A percentile compares a stretch with the other conserved stretches of the same genome.
Evolutionary conservation across 2,113 vertebrate species (phyloP).

Genomic region (Athene noctua): DNA sequence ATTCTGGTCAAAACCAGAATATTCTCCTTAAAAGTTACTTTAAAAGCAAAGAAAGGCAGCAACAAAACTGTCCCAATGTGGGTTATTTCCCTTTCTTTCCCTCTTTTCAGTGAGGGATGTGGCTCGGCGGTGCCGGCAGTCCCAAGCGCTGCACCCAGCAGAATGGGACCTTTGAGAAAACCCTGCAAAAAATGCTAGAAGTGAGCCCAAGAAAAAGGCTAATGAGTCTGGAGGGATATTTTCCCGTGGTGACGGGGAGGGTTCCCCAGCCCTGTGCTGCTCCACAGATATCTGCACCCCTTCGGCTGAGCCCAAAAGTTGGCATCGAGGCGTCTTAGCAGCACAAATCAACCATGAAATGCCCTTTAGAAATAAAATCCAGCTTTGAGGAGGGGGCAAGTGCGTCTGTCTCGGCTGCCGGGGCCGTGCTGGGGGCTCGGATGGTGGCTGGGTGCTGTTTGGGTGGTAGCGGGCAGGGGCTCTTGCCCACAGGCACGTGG

Average conservation of each 20-base stretch:
- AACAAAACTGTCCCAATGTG: neutral
- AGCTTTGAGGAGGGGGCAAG: neutral
- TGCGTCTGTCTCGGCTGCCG: rapidly evolving
- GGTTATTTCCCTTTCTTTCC: conserved; percentile 23
- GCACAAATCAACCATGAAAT: conserved; percentile 42
- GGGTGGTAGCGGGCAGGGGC: no score
- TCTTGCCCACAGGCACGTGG: no score
- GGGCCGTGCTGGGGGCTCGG: neutral
- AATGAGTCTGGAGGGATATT: neutral
- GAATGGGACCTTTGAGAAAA: neutral
- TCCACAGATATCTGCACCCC: neutral
- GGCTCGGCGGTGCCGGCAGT: neutral
- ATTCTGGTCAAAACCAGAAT: conserved; percentile 63
- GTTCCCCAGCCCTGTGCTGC: neutral
- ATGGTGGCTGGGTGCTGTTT: neutral
- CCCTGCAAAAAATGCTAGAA: neutral
- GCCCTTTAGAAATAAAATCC: conserved; percentile 6
- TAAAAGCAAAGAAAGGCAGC: conserved; percentile 19
- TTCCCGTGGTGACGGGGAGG: neutral
- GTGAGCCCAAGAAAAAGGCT: neutral
- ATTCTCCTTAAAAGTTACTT: conserved; percentile 47
- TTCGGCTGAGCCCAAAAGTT: conserved; percentile 17
- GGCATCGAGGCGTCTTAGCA: conserved; percentile 17
- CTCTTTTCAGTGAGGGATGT: neutral
- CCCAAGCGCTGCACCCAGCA: neutral